Base-by-base conservation (phyloP, 1,140 invertebrate species). In the Drosophila fuyamai region DNA sequence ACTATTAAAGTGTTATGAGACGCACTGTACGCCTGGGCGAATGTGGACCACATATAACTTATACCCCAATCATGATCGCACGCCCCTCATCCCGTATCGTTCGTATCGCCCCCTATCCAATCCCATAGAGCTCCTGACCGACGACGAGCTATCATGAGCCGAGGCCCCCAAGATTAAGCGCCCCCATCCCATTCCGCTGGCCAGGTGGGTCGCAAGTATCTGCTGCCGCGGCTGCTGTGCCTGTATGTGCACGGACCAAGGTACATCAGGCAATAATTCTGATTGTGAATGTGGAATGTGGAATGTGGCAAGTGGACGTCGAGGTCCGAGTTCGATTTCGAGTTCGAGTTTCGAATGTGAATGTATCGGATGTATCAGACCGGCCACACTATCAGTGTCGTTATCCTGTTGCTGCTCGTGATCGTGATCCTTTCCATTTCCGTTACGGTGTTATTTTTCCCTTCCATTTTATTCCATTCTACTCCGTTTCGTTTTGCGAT, bases 221-320 rank as follows among this genome's bases (percentile, higher is more conserved):
- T 18, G 36, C 23, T 60, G 67, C 18, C 56, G 44, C 40, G 60
- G 56, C 54, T 51, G 59, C 59, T 81, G 55, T 56, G 57, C 62
- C 44, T 84, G 81, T 74, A 46, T 84, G 56, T 86, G 82, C 58
- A 55, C 14, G 32, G 29, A 44, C 41, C 44, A 58, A 86, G 81
- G 81, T 84, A 85, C 9, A 51, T 51, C 27, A 27, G 46, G 48
- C 48, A 0, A 10, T 32, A 51, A 32, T 32, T 10, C 48, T 51
- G 29, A 35, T 35, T 51, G 29, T 51, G 27, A 51, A 35, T 16
- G 8, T n/a, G 13, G 27, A 51, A 35, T 16, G 8, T n/a, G 13
- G 27, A 48, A 10, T 50, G 27, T 51, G 47, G 47, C 18, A 23
- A 18, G 40, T 43, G 43, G 18, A 32, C 43, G 5, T 27, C 27